Percentiles rank a stretch among this genome's conserved stretches.
phyloP scores from a whole-genome alignment of 2,888 invertebrate genomes.

The Endotricha flammealis region DNA sequence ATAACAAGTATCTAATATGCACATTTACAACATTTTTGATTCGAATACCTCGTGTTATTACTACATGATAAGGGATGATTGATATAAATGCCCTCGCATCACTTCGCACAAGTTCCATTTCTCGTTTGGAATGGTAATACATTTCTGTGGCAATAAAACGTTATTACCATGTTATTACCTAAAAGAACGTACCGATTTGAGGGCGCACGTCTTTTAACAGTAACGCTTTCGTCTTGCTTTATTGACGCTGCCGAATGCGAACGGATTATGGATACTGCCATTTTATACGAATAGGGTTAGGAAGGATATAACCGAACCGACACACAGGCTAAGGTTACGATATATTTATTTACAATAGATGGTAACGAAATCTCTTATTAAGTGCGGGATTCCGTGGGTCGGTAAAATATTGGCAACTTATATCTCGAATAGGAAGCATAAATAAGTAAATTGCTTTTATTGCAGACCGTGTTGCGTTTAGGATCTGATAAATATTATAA shows the following conservation, averaged over 20 bases:
- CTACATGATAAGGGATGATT: too few species aligned
- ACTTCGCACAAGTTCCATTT: constrained; percentile 6
- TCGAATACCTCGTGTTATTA: too few species aligned
- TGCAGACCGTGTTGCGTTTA: too few species aligned
- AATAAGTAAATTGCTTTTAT: too few species aligned
- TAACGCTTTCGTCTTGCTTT: constrained; percentile 12
- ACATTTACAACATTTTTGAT: too few species aligned
- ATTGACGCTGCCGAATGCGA: constrained; percentile 22
- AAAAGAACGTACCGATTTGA: constrained; percentile 17
- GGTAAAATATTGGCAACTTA: too few species aligned
- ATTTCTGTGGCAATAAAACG: constrained; percentile 19
- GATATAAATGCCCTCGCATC: not conserved
- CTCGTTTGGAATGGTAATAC: constrained; percentile 12
- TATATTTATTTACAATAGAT: constrained; percentile 1
- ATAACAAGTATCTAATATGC: too few species aligned
- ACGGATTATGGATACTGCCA: constrained; percentile 26
- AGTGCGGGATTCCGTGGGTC: too few species aligned
- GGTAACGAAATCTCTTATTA: constrained; percentile 1
- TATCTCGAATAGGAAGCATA: too few species aligned
- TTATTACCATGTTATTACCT: constrained; percentile 27
- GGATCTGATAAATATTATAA: too few species aligned
- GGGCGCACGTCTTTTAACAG: constrained; percentile 17
- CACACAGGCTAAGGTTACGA: constrained; percentile 10
- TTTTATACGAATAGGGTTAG: constrained; percentile 26
- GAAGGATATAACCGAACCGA: not conserved